These are phyloP conservation scores for Pseudonaja textilis DNA, from an alignment of 2,113 vertebrate genomes.

Conservation along the genomic window DNA sequence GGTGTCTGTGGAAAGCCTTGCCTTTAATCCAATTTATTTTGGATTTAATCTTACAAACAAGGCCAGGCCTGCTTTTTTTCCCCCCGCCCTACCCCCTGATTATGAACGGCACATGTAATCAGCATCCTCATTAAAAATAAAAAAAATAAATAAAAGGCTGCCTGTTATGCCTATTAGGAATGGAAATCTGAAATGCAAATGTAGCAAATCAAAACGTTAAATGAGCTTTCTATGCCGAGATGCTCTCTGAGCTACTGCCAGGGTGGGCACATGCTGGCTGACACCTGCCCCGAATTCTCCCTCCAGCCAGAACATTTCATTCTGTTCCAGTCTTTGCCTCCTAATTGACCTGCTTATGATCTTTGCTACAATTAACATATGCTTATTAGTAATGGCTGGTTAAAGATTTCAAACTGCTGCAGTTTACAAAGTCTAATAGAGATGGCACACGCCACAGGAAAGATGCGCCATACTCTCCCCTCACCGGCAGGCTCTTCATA, in stretches of 20 bases:
- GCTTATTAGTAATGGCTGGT: constrained; percentile 95
- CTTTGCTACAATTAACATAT: constrained; percentile 95
- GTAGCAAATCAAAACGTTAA: constrained; percentile 83
- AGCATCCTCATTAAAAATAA: constrained; percentile 81
- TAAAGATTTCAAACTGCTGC: constrained; percentile 83
- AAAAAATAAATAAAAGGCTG: constrained; percentile 63
- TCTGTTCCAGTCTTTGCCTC: constrained; percentile 85
- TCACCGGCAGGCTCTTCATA: constrained; percentile 61
- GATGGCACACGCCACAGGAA: constrained; percentile 74
- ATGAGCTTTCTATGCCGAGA: constrained; percentile 78
- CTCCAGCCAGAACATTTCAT: constrained; percentile 87
- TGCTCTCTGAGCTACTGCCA: constrained; percentile 75
- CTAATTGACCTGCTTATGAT: constrained; percentile 95
- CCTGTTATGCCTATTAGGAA: constrained; percentile 81
- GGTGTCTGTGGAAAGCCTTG: constrained; percentile 66
- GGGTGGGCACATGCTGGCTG: constrained; percentile 71
- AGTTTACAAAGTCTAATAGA: constrained; percentile 83
- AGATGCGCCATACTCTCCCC: constrained; percentile 56
- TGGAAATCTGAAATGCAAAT: constrained; percentile 86
- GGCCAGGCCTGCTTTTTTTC: constrained; percentile 74
- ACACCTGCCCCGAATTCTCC: constrained; percentile 82
- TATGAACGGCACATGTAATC: constrained; percentile 82
- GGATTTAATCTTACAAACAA: constrained; percentile 79
- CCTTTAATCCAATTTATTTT: constrained; percentile 82
- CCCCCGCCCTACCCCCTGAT: constrained; percentile 58